Evolutionary conservation across 2,888 invertebrate genomes (phyloP).

Genomic region (Euplagia quadripunctaria): DNA sequence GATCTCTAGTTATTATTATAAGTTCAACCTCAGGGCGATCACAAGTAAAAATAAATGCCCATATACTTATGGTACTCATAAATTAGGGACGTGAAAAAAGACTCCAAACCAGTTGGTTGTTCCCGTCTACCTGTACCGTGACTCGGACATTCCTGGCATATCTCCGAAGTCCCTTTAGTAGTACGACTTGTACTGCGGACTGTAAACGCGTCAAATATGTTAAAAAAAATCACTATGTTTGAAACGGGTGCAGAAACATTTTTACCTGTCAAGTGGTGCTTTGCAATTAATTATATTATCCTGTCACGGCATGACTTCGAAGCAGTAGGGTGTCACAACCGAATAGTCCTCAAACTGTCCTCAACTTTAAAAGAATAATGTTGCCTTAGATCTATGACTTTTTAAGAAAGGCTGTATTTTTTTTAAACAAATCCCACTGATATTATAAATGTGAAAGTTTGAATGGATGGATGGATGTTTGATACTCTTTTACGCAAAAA

Average conservation of each 20-base stretch:
- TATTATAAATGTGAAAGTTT: too few relatives aligned
- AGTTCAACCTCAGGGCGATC: neutral
- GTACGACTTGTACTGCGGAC: constrained; percentile 29
- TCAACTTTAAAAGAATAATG: neutral
- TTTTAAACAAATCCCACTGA: too few relatives aligned
- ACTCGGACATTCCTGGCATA: constrained; percentile 59
- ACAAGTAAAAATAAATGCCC: constrained; percentile 37
- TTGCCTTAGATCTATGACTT: neutral
- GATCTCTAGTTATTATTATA: too few relatives aligned
- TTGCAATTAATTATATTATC: constrained; percentile 14
- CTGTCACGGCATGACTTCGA: constrained; percentile 4
- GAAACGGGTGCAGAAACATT: constrained; percentile 30
- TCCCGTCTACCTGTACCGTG: constrained; percentile 59
- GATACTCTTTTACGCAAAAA: too few relatives aligned
- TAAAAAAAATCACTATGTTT: constrained; percentile 26
- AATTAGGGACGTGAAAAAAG: constrained; percentile 41
- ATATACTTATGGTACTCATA: constrained; percentile 51
- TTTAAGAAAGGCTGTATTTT: neutral
- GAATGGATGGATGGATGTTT: too few relatives aligned
- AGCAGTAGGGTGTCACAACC: constrained; percentile 18
- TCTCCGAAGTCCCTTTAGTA: constrained; percentile 44
- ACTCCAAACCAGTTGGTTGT: constrained; percentile 46
- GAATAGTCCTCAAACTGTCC: neutral
- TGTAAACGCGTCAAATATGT: constrained; percentile 32
- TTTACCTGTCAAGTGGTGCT: constrained; percentile 32